Base-by-base conservation (phyloP, 2,113 vertebrate species). In the Cryptomyrus ogoouensis region DNA sequence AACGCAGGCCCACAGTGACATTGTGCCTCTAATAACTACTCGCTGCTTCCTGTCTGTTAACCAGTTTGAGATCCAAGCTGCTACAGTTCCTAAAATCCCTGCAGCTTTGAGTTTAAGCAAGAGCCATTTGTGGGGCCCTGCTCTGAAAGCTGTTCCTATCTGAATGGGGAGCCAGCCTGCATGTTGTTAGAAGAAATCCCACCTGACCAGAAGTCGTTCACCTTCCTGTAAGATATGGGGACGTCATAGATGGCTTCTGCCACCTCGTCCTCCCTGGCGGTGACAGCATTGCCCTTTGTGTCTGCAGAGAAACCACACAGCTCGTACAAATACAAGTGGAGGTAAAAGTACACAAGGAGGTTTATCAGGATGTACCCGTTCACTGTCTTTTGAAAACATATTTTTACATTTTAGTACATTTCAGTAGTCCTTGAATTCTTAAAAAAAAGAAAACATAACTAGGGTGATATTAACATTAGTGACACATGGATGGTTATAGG, bases 191-290 rank as follows among this genome's bases (percentile, higher is more conserved):
- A 35, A 12, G n/a, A 35, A 21, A 1, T 15, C 90, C 90, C 89
- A 95, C 96, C 92, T 3, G 91, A 74, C 13, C 2, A 1, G 10
- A 27, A 50, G 12, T 89, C 83, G 89, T 3, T 66, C 56, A 5
- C 39, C 6, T 53, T 85, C 89, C 90, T 92, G 87, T 90, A 91
- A 12, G 92, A 93, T 3, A 46, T 0, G 5, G 95, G 95, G 27
- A 92, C 53, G 49, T 95, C 95, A 88, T 96, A 96, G 17, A 95
- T 74, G 0, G 0, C 83, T 42, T 95, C 93, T 0, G 87, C 91
- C 49, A 0, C 10, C 17, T 27, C n/a, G 1, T 42, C 47, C 5
- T 83, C 49, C 47, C 5, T 1, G 21, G 9, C 1, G 52, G 9
- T 31, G 27, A 17, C 24, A 35, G 1, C 7, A 9, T 19, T 5